Conservation (phyloP, 2,113 vertebrate species). For the Pseudois nayaur region DNA sequence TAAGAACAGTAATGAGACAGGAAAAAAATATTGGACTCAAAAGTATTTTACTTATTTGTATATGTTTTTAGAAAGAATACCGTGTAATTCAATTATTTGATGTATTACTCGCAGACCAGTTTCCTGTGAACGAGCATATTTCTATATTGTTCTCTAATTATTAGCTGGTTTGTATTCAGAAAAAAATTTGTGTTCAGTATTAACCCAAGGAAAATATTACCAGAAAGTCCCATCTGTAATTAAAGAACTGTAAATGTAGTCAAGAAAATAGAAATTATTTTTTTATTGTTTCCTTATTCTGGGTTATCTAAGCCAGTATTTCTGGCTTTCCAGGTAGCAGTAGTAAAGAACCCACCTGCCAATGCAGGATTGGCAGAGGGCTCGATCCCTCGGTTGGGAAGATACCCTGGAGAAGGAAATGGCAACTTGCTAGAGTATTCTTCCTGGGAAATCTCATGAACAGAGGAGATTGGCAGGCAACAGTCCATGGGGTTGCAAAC, state of each 20-base stretch:
- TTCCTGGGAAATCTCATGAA: neutral
- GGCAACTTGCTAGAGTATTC: neutral
- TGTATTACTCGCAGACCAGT: neutral
- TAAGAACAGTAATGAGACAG: constrained; percentile 5
- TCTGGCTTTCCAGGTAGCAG: neutral
- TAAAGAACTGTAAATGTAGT: neutral
- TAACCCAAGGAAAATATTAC: constrained; percentile 14
- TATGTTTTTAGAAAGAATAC: neutral
- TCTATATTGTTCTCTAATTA: neutral
- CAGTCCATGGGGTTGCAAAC: neutral
- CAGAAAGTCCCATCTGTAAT: neutral
- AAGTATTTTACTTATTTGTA: constrained; percentile 4
- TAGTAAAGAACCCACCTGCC: neutral
- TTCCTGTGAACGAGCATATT: neutral
- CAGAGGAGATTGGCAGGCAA: neutral
- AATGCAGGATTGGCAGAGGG: neutral
- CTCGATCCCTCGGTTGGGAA: neutral
- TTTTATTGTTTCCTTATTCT: constrained; percentile 28
- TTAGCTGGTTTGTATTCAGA: constrained; percentile 4
- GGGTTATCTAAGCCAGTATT: neutral
- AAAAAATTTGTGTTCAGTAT: constrained; percentile 21
- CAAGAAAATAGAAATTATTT: neutral
- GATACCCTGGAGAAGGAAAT: neutral
- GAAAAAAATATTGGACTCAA: neutral
- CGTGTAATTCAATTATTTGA: neutral